Conservation (phyloP, 1,140 invertebrate genomes). For the Plectus sambesii region DNA sequence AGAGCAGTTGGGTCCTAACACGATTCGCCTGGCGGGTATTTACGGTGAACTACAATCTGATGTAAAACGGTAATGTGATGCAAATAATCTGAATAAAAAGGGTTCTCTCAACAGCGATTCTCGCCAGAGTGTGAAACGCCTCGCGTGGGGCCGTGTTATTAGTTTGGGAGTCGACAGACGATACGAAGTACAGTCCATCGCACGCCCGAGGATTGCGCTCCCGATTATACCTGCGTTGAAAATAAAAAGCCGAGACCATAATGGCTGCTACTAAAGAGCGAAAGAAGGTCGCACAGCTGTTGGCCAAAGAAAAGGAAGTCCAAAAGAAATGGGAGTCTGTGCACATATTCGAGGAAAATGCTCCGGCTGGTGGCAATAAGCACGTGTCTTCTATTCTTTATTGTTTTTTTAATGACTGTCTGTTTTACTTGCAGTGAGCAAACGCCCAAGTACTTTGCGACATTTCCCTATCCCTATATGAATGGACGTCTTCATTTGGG, state of each 20-base stretch:
- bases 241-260: too few species aligned
- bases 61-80: too few species aligned
- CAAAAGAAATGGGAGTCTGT: conserved; percentile 36
- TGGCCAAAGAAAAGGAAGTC: conserved; percentile 34
- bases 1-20: too few species aligned
- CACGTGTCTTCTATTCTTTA: conserved; percentile 9
- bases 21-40: too few species aligned
- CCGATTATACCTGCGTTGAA: too few species aligned
- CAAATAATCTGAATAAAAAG: too few species aligned
- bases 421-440: conserved; percentile 15
- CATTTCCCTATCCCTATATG: conserved; percentile 99
- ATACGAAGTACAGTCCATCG: conserved; percentile 23
- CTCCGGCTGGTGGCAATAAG: conserved; percentile 21
- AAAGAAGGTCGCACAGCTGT: conserved; percentile 37
- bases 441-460: conserved; percentile 68
- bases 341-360: conserved; percentile 38
- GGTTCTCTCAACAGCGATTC: too few species aligned
- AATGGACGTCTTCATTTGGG: conserved; percentile 94
- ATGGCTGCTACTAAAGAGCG: too few species aligned
- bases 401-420: conserved; percentile 8
- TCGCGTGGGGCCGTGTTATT: too few species aligned
- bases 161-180: conserved; percentile 27
- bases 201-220: too few species aligned
- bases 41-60: too few species aligned
- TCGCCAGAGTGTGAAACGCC: too few species aligned